These are phyloP conservation scores for Epizoanthus rinbou DNA, from an alignment of 92 coral and sea anemone species.

Conservation along the genomic window DNA sequence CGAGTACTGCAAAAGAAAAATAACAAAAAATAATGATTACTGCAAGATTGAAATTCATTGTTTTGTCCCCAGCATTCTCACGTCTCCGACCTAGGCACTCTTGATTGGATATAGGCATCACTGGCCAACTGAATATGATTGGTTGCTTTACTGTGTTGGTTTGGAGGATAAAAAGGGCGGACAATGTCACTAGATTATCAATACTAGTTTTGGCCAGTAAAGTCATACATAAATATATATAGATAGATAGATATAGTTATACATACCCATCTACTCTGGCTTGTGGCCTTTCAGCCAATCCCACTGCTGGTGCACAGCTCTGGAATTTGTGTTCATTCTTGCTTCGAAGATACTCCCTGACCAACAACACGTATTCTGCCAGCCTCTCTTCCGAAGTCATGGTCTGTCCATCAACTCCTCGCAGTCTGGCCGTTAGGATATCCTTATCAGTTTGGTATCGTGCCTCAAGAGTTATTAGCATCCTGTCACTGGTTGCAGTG, in stretches of 20 bases:
- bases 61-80: neutral
- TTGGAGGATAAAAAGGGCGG: too few relatives aligned
- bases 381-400: constrained; percentile 85
- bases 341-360: constrained; percentile 81
- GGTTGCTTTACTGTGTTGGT: too few relatives aligned
- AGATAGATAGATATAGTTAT: neutral
- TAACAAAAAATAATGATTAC: neutral
- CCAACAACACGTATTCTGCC: constrained; percentile 73
- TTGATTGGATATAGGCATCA: too few relatives aligned
- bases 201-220: too few relatives aligned
- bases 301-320: constrained; percentile 75
- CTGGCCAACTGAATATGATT: neutral
- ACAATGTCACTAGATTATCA: too few relatives aligned
- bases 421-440: constrained; percentile 56
- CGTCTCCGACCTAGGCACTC: too few relatives aligned
- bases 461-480: constrained; percentile 72
- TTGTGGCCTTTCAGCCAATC: constrained; percentile 78
- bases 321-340: constrained; percentile 75
- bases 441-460: constrained; percentile 89
- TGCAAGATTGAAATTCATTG: too few relatives aligned
- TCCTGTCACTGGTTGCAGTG: constrained; percentile 64
- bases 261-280: constrained; percentile 66
- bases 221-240: too few relatives aligned
- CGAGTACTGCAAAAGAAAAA: constrained; percentile 15
- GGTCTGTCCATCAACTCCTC: constrained; percentile 79